Conservation (phyloP, 1,140 invertebrate species). For the Diachasmimorpha longicaudata region DNA sequence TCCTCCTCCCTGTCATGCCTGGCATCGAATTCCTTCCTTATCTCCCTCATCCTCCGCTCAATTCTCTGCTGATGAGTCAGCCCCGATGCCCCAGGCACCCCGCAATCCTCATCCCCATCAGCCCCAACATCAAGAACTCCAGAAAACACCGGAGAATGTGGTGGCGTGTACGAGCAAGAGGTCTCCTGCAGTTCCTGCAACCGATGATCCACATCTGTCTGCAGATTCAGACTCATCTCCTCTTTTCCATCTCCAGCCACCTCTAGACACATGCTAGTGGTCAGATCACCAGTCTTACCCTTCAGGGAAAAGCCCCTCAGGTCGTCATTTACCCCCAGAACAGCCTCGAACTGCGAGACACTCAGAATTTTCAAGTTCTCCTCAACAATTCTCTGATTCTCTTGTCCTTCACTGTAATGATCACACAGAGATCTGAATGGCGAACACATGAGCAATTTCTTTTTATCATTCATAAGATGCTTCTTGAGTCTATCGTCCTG, state of each 20-base stretch:
- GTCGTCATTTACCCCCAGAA: not conserved
- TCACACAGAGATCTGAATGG: not conserved
- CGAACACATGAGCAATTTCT: not conserved
- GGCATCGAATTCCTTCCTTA: constrained; percentile 10
- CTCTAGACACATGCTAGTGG: not conserved
- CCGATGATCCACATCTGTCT: not conserved
- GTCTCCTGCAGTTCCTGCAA: not conserved
- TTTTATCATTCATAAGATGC: not conserved
- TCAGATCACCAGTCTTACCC: not conserved
- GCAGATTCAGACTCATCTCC: not conserved
- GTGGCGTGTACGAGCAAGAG: constrained; percentile 13
- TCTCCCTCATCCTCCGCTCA: constrained; percentile 19
- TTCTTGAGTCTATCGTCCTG: not conserved
- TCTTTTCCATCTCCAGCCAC: not conserved
- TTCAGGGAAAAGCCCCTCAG: not conserved
- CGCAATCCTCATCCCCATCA: not conserved
- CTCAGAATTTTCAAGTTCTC: not conserved
- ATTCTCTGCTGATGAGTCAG: constrained; percentile 16
- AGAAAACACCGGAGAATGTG: not conserved
- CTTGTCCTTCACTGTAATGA: not conserved
- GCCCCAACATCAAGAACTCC: not conserved
- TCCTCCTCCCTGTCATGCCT: constrained; percentile 8
- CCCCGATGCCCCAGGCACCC: not conserved
- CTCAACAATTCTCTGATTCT: not conserved
- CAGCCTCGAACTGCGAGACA: not conserved